Evolutionary conservation across 2,113 vertebrate genomes (phyloP).

Genomic region (Balaenoptera acutorostrata): DNA sequence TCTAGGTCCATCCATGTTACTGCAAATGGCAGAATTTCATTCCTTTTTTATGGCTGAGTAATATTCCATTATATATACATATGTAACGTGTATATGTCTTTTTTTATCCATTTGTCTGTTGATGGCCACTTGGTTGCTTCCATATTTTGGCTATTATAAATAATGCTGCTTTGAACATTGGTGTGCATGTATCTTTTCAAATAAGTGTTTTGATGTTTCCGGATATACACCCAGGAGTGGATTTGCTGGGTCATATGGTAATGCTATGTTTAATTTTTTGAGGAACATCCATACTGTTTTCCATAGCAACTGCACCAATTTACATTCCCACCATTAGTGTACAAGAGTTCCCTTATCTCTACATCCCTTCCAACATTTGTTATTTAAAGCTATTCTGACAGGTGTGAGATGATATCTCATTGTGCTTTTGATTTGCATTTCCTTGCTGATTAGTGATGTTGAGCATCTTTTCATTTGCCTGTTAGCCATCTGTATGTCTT

Average conservation of each 20-base stretch:
- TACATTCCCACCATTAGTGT: not conserved
- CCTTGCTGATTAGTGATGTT: not conserved
- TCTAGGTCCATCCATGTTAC: not conserved
- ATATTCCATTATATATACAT: not conserved
- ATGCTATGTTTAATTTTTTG: not conserved
- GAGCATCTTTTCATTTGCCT: not conserved
- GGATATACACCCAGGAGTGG: not conserved
- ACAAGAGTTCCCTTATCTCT: not conserved
- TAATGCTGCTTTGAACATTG: not conserved
- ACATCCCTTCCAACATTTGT: not conserved
- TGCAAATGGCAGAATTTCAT: not conserved
- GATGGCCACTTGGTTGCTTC: not conserved
- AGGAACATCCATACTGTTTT: not conserved
- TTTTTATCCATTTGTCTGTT: not conserved
- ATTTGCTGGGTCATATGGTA: not conserved
- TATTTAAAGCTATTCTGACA: not conserved
- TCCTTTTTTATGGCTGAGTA: not conserved
- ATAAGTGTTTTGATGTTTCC: not conserved
- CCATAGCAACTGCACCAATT: not conserved
- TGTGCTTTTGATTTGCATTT: not conserved
- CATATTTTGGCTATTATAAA: not conserved
- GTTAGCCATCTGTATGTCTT: not conserved
- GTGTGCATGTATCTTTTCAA: not conserved
- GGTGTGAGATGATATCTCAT: not conserved
- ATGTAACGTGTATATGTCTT: not conserved